A percentile compares a stretch with the other conserved stretches of the same genome.
These are phyloP conservation scores for Polymixis lichenea DNA, from an alignment of 2,888 invertebrate species.

Conservation along the genomic window DNA sequence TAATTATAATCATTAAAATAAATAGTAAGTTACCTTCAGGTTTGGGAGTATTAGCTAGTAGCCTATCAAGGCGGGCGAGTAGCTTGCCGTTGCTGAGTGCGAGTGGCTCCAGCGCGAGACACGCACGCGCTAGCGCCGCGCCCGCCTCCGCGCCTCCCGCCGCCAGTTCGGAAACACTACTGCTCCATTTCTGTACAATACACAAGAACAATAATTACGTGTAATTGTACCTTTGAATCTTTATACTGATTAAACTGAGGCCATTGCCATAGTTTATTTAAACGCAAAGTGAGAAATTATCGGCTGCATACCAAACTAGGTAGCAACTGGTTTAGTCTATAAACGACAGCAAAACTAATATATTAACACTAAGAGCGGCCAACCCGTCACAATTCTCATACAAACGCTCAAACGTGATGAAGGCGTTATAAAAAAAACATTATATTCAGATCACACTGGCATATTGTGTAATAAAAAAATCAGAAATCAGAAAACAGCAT, in stretches of 20 bases:
- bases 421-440: too few species aligned
- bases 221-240: background rate
- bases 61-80: conserved; percentile 92
- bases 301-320: too few species aligned
- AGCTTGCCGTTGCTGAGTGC: conserved; percentile 95
- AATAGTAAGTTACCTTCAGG: conserved; percentile 34
- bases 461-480: too few species aligned
- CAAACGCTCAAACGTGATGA: too few species aligned
- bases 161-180: conserved; percentile 77
- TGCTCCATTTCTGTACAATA: conserved; percentile 80
- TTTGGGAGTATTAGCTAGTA: conserved; percentile 90
- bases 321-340: background rate
- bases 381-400: too few species aligned
- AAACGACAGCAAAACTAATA: background rate
- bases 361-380: too few species aligned
- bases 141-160: conserved; percentile 73
- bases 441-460: too few species aligned
- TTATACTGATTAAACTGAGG: background rate
- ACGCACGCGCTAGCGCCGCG: conserved; percentile 87
- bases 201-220: background rate
- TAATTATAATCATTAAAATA: too few species aligned
- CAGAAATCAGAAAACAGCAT: too few species aligned
- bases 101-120: conserved; percentile 94
- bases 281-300: background rate
- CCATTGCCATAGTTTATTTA: background rate